A percentile compares a stretch with the other conserved stretches of the same genome.
Conservation (phyloP, 2,888 invertebrate species). For the Mystacides longicornis region DNA sequence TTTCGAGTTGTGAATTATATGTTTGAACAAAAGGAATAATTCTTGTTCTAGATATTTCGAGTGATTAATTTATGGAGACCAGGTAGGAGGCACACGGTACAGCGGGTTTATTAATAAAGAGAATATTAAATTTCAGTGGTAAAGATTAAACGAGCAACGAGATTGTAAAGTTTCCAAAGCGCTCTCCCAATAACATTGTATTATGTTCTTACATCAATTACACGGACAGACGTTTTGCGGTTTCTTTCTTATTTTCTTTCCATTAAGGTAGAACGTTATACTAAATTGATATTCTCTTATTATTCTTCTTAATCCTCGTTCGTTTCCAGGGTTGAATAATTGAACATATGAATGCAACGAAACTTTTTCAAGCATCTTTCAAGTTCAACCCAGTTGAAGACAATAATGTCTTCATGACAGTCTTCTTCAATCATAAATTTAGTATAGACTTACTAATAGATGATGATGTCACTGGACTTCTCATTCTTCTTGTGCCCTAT, state of each 20-base stretch:
- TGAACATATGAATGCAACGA: too few species aligned
- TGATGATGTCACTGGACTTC: too few species aligned
- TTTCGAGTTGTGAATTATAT: conserved; percentile 2
- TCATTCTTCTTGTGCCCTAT: too few species aligned
- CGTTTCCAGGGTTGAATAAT: too few species aligned
- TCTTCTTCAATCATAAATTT: too few species aligned
- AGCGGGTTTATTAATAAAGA: conserved; percentile 5
- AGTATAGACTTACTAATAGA: too few species aligned
- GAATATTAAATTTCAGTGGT: conserved; percentile 5
- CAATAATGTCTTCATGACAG: too few species aligned
- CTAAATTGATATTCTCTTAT: too few species aligned
- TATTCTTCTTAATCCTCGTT: too few species aligned
- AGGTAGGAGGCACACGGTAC: neutral
- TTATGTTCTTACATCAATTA: neutral
- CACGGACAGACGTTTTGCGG: neutral
- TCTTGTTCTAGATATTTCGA: neutral
- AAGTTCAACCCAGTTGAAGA: too few species aligned
- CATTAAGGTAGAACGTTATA: too few species aligned
- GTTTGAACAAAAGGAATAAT: conserved; percentile 7
- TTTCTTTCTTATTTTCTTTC: neutral
- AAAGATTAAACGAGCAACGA: conserved; percentile 4
- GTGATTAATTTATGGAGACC: conserved; percentile 7
- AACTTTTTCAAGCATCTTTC: too few species aligned
- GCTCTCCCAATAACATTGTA: neutral
- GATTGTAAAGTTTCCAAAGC: neutral